Evolutionary conservation across 2,797 vertebrate species (phyloP), one percentile per base, ranked within the genome.

Genomic region (Stomatorhinus walkeri): DNA sequence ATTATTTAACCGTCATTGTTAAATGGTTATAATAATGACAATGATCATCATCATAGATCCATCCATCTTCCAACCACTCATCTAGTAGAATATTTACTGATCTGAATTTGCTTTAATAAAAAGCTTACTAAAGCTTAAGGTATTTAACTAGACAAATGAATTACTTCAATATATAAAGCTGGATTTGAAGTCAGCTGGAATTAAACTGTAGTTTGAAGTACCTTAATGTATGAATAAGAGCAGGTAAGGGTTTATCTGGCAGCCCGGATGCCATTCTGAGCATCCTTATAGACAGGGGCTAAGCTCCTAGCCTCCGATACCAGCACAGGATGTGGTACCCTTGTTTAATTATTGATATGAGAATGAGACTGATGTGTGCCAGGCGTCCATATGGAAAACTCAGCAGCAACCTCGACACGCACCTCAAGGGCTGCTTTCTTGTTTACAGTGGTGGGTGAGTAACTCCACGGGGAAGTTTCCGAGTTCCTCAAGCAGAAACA

Each of bases 331-430:
- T 51, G 81, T 40, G 43, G 56, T 12, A 43, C 46, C 10, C 56
- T 22, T 52, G 81, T 85, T 89, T 85, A 85, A 64, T 68, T 83
- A 85, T 51, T 89, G 83, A 89, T 85, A 85, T 52, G 28, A 89
- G 36, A 22, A 36, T 59, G 24, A 10, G 56, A 32, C 24, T 68
- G 56, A 85, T 24, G 52, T 59, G 56, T 22, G 83, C 79, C 81
- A 68, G 81, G 24, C 88, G n/a, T 64, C 54, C 52, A 61, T n/a
- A 61, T 52, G 68, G 68, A 40, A 79, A 79, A 10, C 87, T 88
- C 86, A 64, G 64, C 48, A 14, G 43, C 22, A 28, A 12, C 22
- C 87, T 59, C 28, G 0, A 40, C 72, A 10, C 19, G 32, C 19
- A 36, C 52, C 32, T 87, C 85, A 36, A 59, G 28, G 14, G 49